A percentile compares a stretch with the other conserved stretches of the same genome.
Evolutionary conservation across 2,113 vertebrate genomes (phyloP).

Genomic region (Pitta sordida): DNA sequence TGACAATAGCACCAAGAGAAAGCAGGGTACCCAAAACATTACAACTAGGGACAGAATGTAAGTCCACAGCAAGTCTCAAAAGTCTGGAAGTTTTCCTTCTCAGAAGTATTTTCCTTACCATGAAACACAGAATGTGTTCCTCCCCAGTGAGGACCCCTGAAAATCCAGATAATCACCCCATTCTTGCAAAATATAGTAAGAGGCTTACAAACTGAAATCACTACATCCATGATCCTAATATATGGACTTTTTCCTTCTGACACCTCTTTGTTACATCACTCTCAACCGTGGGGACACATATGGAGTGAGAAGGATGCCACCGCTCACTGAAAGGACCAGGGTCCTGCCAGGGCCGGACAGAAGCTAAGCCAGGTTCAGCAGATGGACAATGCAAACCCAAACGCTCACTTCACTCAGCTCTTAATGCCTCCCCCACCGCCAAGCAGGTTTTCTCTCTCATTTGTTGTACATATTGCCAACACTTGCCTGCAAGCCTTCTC

Average conservation of each 20-base stretch:
- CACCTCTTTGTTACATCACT: neutral
- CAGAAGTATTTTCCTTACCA: neutral
- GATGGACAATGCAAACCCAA: neutral
- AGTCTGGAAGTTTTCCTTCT: neutral
- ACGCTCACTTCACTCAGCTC: neutral
- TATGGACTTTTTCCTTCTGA: neutral
- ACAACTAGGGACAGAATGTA: neutral
- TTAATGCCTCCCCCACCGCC: neutral
- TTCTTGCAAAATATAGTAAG: neutral
- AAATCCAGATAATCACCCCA: neutral
- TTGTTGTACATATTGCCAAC: neutral
- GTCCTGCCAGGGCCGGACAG: neutral
- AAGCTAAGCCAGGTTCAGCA: neutral
- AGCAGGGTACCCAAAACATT: neutral
- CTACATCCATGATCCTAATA: neutral
- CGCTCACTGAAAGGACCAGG: rapidly evolving
- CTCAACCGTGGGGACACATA: neutral
- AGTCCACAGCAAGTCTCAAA: neutral
- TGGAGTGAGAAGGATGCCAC: neutral
- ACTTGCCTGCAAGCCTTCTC: neutral
- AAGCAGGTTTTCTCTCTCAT: neutral
- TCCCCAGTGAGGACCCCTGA: neutral
- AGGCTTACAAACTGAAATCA: neutral
- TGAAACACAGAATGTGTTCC: neutral
- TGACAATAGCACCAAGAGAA: neutral